Conservation (phyloP, 2,113 vertebrate genomes). For the Sceloporus tristichus region DNA sequence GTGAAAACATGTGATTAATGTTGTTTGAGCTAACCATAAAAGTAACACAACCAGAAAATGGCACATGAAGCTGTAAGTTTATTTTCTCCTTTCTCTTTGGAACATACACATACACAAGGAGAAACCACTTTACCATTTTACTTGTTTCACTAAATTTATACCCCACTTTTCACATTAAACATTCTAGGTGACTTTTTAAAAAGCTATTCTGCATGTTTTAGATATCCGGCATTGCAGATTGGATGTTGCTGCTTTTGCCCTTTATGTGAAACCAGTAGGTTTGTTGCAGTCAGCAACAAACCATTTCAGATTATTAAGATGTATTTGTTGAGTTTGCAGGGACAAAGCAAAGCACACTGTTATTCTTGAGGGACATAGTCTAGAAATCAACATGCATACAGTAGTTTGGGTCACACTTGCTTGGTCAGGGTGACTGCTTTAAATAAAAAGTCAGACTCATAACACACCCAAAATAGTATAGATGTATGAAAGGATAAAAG, state of each 20-base stretch:
- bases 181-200: not conserved
- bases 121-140: not conserved
- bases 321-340: not conserved
- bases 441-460: conserved; percentile 12
- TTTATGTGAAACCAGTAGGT: not conserved
- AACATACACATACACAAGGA: not conserved
- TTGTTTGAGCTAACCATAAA: no score
- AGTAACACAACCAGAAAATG: no score
- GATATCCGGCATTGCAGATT: no score
- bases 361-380: not conserved
- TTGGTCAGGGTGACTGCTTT: not conserved
- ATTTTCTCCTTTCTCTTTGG: not conserved
- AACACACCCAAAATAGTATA: conserved; percentile 35
- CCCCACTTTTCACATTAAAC: not conserved
- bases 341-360: not conserved
- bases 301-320: not conserved
- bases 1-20: no score
- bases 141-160: not conserved
- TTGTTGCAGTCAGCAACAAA: not conserved
- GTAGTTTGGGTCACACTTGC: not conserved
- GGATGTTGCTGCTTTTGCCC: not conserved
- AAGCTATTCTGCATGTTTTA: not conserved
- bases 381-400: not conserved
- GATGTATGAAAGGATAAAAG: conserved; percentile 55
- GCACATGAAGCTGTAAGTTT: no score